Percentiles rank a stretch among this genome's conserved stretches.
Evolutionary conservation across 2,797 vertebrate species (phyloP).

Genomic region (Fringilla coelebs): DNA sequence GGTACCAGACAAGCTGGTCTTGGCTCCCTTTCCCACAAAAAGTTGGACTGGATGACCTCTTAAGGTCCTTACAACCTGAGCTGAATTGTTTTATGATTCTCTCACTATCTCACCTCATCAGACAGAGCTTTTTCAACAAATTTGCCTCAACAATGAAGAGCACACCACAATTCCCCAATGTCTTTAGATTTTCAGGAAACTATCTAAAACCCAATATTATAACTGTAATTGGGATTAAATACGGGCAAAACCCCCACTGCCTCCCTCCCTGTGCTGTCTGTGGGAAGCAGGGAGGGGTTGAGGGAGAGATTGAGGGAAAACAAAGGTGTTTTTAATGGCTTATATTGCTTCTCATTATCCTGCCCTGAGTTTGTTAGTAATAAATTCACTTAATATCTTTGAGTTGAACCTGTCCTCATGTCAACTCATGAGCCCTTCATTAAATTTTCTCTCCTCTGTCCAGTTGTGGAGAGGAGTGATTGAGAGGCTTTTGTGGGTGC

Average conservation of each 20-base stretch:
- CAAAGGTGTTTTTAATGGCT: neutral
- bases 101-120: neutral
- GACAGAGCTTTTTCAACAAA: neutral
- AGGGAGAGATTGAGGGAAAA: neutral
- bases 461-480: neutral
- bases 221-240: neutral
- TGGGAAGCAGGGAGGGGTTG: neutral
- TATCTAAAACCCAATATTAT: neutral
- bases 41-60: neutral
- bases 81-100: neutral
- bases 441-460: neutral
- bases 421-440: neutral
- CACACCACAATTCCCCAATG: neutral
- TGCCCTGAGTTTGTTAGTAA: neutral
- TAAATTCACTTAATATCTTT: neutral
- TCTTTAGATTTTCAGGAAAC: neutral
- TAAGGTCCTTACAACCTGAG: neutral
- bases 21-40: neutral
- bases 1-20: neutral
- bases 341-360: neutral
- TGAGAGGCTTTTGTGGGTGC: neutral
- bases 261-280: neutral
- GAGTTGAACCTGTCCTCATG: neutral
- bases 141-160: neutral
- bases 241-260: neutral